Evolutionary conservation across 2,797 vertebrate species (phyloP).

Genomic region (Sebastes minor): DNA sequence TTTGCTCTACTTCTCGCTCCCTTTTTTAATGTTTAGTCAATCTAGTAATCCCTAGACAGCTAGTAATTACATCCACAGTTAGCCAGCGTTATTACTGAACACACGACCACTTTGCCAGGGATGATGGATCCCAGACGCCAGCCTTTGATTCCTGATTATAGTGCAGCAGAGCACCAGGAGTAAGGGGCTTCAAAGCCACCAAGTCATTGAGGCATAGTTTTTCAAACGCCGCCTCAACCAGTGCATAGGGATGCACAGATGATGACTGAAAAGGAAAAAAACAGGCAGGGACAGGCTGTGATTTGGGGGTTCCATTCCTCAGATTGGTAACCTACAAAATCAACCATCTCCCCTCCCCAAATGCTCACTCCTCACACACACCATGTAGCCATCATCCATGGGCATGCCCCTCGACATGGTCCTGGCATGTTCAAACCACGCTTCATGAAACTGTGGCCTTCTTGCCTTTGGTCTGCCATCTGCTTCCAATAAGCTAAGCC

Average conservation of each 20-base stretch:
- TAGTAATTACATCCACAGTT: conserved; percentile 80
- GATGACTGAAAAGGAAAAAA: conserved; percentile 27
- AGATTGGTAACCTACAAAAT: conserved; percentile 75
- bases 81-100: conserved; percentile 73
- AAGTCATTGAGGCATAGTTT: conserved; percentile 72
- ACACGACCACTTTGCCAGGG: conserved; percentile 67
- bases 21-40: conserved; percentile 58
- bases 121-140: conserved; percentile 73
- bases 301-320: conserved; percentile 60
- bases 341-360: conserved; percentile 36
- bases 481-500: conserved; percentile 83
- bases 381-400: conserved; percentile 70
- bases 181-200: conserved; percentile 75
- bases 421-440: conserved; percentile 81
- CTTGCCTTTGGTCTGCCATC: conserved; percentile 80
- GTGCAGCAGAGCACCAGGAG: conserved; percentile 54
- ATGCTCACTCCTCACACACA: conserved; percentile 58
- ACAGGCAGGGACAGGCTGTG: conserved; percentile 34
- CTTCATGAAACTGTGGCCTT: conserved; percentile 83
- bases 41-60: conserved; percentile 71
- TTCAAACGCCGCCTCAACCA: conserved; percentile 39
- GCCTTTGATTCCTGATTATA: conserved; percentile 83
- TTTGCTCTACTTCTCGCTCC: conserved; percentile 27
- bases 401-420: conserved; percentile 77
- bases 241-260: conserved; percentile 45